Percentiles rank a stretch among this genome's conserved stretches.
phyloP scores from a whole-genome alignment of 2,888 invertebrate genomes.

The Ochropleura plecta region DNA sequence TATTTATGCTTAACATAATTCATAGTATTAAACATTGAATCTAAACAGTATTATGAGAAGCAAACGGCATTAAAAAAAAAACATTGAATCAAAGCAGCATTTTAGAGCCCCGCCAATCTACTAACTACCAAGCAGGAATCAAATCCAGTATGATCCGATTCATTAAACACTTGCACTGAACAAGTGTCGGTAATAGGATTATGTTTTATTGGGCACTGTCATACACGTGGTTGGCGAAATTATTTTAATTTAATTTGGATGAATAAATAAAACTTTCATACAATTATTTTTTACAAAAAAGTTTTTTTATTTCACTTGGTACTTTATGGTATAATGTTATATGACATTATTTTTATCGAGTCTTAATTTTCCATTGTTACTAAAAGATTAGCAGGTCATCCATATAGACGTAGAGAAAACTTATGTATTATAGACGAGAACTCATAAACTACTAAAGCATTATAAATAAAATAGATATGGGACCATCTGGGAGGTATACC shows the following conservation, averaged over 20 bases:
- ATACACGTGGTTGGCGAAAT: constrained; percentile 42
- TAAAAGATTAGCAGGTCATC: too few relatives aligned
- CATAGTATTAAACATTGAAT: not conserved
- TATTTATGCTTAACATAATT: not conserved
- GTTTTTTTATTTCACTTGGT: too few relatives aligned
- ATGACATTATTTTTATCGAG: too few relatives aligned
- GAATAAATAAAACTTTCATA: not conserved
- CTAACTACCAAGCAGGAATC: constrained; percentile 72
- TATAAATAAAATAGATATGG: too few relatives aligned
- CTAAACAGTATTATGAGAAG: not conserved
- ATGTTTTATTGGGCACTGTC: constrained; percentile 59
- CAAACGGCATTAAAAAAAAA: not conserved
- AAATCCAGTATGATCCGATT: constrained; percentile 83
- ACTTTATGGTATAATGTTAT: too few relatives aligned
- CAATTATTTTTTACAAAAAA: too few relatives aligned
- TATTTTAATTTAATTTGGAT: constrained; percentile 23
- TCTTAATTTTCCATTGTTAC: too few relatives aligned
- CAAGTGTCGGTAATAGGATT: constrained; percentile 86
- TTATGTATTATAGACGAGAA: too few relatives aligned
- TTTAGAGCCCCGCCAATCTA: constrained; percentile 72
- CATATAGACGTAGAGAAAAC: too few relatives aligned
- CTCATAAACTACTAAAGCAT: too few relatives aligned
- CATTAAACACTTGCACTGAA: constrained; percentile 86
- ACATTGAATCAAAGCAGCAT: constrained; percentile 67
- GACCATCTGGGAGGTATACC: too few relatives aligned